Evolutionary conservation across 2,113 vertebrate species (phyloP), one percentile per base, ranked within the genome.

Genomic region (Paradisaea rubra): DNA sequence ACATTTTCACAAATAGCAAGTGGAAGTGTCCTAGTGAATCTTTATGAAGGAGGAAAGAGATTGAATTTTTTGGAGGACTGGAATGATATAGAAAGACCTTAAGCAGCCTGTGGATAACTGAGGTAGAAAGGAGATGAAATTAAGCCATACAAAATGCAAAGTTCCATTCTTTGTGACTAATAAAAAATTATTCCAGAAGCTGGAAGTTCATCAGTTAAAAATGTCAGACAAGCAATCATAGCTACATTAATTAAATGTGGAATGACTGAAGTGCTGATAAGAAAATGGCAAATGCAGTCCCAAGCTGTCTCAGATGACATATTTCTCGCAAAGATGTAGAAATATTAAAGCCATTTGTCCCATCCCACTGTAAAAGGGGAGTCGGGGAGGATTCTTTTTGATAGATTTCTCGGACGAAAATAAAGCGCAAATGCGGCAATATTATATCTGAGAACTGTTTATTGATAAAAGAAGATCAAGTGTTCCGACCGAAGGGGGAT

Each of bases 201-300:
- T 91, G 37, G 27, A 86, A 83, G 9, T 11, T 86, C 59, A 73
- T 82, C 42, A 81, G 19, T 89, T 86, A 73, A 81, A 89, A 89
- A 86, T 49, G 28, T 53, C 59, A 83, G 59, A 57, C 33, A 77
- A 86, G 28, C 72, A 70, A 93, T 24, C 35, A 44, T 15, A 68
- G 27, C 16, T 69, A 33, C 13, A 45, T 93, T 91, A 88, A 70
- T 77, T n/a, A 93, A 81, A 81, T 47, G 24, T 21, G 47, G 47
- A 78, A 81, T 61, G 44, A 90, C 31, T 35, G 18, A 92, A 72
- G 12, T 2, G 3, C 35, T 80, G 86, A 59, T 71, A 84, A 50
- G 24, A 69, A 86, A 93, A 93, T 53, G 59, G 77, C 41, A 93
- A 86, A 78, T 81, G 28, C 12, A 72, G 52, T 76, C 39, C 33